Evolutionary conservation across 2,888 invertebrate genomes (phyloP).

Genomic region (Acanthosepion esculentum): DNA sequence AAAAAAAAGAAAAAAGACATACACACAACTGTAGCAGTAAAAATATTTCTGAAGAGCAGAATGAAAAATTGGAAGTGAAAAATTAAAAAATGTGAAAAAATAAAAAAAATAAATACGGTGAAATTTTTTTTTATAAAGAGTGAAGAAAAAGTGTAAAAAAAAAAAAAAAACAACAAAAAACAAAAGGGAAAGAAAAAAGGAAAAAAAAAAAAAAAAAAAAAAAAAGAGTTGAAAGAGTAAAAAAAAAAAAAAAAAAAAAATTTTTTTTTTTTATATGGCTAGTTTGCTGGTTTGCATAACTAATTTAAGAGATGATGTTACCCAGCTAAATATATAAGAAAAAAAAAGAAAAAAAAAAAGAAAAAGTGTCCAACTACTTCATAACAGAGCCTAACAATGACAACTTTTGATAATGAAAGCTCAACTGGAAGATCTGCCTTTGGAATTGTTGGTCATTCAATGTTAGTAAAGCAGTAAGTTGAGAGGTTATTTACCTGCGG

Average conservation of each 20-base stretch:
- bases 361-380: background rate
- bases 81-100: background rate
- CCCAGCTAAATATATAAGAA: background rate
- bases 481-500: constrained; percentile 44
- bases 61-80: background rate
- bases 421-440: constrained; percentile 33
- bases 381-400: constrained; percentile 38
- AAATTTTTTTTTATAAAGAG: background rate
- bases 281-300: background rate
- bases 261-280: background rate
- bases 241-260: too few species aligned
- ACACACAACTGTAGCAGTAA: constrained; percentile 9
- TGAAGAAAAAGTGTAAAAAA: background rate
- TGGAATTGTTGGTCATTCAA: background rate
- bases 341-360: too few species aligned
- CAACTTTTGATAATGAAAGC: constrained; percentile 37
- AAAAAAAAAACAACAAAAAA: background rate
- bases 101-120: background rate
- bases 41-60: background rate
- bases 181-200: background rate
- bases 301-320: background rate
- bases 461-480: constrained; percentile 33
- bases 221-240: background rate
- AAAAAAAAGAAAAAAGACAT: too few species aligned
- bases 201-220: background rate